Base-by-base conservation (phyloP, 23 tunicate genomes). In the Oikopleura albicans region DNA sequence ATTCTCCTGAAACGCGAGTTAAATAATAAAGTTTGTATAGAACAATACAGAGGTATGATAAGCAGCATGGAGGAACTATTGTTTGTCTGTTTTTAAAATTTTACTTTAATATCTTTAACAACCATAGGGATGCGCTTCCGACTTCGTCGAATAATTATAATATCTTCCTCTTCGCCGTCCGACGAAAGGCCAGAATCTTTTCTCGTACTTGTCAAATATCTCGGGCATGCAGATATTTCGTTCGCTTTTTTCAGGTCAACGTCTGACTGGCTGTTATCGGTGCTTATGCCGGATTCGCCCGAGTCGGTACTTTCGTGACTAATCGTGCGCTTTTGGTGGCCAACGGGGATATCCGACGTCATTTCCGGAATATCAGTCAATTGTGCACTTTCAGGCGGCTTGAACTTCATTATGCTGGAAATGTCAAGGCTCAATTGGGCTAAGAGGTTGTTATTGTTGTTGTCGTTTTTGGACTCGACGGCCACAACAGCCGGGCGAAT, bases 101-200 rank as follows among this genome's bases (percentile, higher is more conserved):
- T n/a, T n/a, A n/a, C n/a, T n/a, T n/a, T n/a, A n/a, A n/a, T n/a
- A 49, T 49, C 63, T 49, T 49, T 49, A 22, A 49, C 63, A 12
- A 49, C 63, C 63, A 49, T 49, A 12, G 63, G 63, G 16, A 49
- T 22, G 16, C 79, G 28, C 31, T 29, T 71, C 35, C 79, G 28
- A 27, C 79, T 71, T 29, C 79, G 28, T 71, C 79, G 27, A 29
- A 71, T 71, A 12, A 71, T 71, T 34, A 71, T 71, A 29, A 71
- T 71, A 71, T 71, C 79, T 2, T 71, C 79, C 31, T 71, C 79
- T 71, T 71, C 79, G 2, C 31, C 4, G 4, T 16, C 35, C 37
- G 79, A 71, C 4, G 34, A 12, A 22, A 71, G 4, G 79, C 79
- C 79, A 2, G 79, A 71, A 71, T 71, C 79, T 71, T 71, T 71